Base-by-base conservation (phyloP, 2,888 invertebrate genomes). In the Ophion costatus region DNA sequence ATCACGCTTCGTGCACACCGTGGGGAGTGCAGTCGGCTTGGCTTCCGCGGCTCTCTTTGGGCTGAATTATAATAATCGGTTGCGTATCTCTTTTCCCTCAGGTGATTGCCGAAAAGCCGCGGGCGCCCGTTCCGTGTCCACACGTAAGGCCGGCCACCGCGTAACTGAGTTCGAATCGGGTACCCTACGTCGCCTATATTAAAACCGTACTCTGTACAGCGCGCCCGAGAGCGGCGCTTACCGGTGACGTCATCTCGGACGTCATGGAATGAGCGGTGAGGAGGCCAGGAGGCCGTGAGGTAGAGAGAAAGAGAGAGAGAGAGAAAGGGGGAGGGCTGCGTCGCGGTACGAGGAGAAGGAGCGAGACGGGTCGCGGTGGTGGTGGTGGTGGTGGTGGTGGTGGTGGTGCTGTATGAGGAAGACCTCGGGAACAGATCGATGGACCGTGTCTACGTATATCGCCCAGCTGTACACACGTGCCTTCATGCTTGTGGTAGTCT, bases 141-240 rank as follows among this genome's bases (percentile, higher is more conserved):
- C 90, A 90, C 92, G 90, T 90, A 90, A 92, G 90, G 93, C 92
- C 93, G 92, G 92, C 90, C 91, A 91, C 92, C 92, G 92, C 91
- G 93, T 92, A 92, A 93, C 93, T 93, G 93, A 93, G 92, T 92
- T 91, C 90, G 91, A 90, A 91, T 90, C 90, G 91, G 91, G 91
- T 90, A 90, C 91, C 89, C 90, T 91, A 90, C 92, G 89, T 91
- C 91, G 91, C 92, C 92, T 93, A 93, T 93, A 93, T 93, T 93
- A 93, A 93, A 93, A 93, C 92, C 92, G 93, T 92, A 92, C 92
- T 89, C 92, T 92, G 93, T 93, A 92, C 92, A 92, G 29, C 66
- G 76, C 66, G 66, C 91, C 90, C 10, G 90, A 90, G 90, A 91
- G 91, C 92, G 92, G 92, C 92, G 92, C 92, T 91, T 81, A 51